Conservation (phyloP, 2,113 vertebrate species). For the Tragelaphus imberbis region DNA sequence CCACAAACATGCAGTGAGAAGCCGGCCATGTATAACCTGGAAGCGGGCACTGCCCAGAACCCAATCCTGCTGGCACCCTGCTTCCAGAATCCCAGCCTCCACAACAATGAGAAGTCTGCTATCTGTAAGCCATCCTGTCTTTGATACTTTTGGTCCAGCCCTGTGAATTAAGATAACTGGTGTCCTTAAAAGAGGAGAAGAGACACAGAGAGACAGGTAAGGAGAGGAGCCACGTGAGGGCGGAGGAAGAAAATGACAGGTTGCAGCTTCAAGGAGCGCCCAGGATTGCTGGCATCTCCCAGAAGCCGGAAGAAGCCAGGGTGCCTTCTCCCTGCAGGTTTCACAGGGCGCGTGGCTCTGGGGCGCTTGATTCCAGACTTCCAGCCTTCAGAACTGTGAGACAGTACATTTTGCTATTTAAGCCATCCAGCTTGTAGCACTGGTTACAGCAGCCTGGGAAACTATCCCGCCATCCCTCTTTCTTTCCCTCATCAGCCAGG, state of each 20-base stretch:
- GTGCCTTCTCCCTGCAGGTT: not conserved
- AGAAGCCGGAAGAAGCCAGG: too few species aligned
- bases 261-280: rapidly evolving
- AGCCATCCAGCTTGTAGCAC: rapidly evolving
- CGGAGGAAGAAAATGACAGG: rapidly evolving
- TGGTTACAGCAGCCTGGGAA: too few species aligned
- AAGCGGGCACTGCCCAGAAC: rapidly evolving
- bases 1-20: not conserved
- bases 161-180: not conserved
- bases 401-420: not conserved
- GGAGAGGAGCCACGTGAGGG: rapidly evolving
- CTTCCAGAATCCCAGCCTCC: not conserved
- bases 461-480: rapidly evolving
- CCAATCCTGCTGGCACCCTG: not conserved
- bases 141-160: not conserved
- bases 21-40: rapidly evolving
- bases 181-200: not conserved
- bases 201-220: rapidly evolving
- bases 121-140: rapidly evolving
- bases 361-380: not conserved
- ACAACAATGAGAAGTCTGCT: not conserved
- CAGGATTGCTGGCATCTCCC: rapidly evolving
- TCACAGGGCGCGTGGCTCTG: rapidly evolving
- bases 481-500: not conserved
- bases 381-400: not conserved